Evolutionary conservation across 1,140 invertebrate genomes (phyloP).

Genomic region (Bombus balteatus): DNA sequence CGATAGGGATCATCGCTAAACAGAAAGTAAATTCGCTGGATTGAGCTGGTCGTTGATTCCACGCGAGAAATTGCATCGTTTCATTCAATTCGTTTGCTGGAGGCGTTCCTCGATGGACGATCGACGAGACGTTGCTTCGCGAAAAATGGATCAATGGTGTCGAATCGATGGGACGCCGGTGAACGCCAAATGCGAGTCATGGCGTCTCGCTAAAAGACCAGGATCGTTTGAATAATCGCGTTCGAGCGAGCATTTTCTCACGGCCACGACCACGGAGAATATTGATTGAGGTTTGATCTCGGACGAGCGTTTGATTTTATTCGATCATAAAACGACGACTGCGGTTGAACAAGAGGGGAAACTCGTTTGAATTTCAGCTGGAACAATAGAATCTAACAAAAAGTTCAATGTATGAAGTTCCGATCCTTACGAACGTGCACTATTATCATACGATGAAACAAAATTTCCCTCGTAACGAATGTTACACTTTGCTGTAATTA

Average conservation of each 20-base stretch:
- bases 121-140: neutral
- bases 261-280: neutral
- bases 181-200: neutral
- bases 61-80: neutral
- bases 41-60: neutral
- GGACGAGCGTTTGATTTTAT: neutral
- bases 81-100: neutral
- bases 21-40: neutral
- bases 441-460: neutral
- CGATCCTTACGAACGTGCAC: neutral
- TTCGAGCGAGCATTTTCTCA: neutral
- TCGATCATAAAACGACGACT: neutral
- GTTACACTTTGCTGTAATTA: neutral
- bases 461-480: neutral
- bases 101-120: neutral
- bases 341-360: neutral
- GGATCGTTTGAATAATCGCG: slow-evolving; percentile 18
- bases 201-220: neutral
- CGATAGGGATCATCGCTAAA: neutral
- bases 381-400: neutral
- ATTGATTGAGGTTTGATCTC: slow-evolving; percentile 18
- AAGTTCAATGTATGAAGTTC: neutral
- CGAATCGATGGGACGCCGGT: neutral
- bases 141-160: neutral
- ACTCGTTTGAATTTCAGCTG: neutral